phyloP scores from a whole-genome alignment of 2,797 vertebrate genomes.

The Enteromius paludinosus region DNA sequence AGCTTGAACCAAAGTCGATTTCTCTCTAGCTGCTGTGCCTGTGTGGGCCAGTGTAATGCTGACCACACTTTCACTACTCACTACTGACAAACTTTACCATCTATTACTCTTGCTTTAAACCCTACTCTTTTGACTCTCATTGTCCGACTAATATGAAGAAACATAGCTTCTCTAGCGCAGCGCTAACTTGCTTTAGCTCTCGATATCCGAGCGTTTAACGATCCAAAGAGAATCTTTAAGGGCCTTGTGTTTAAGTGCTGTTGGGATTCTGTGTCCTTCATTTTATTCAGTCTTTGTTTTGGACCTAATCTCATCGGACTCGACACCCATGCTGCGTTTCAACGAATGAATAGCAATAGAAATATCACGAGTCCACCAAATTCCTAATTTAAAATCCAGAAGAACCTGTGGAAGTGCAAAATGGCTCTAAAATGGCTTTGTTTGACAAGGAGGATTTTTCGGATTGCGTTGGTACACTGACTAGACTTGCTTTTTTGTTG shows the following conservation, averaged over 20 bases:
- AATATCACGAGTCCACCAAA: conserved; percentile 10
- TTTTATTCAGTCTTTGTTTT: conserved; percentile 22
- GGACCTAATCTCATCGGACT: neutral
- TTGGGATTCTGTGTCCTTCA: conserved; percentile 44
- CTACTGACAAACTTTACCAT: conserved; percentile 88
- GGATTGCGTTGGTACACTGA: conserved; percentile 36
- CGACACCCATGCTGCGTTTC: conserved; percentile 13
- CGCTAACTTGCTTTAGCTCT: conserved; percentile 41
- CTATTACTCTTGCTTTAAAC: conserved; percentile 53
- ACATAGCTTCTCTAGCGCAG: conserved; percentile 13
- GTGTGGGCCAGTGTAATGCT: conserved; percentile 83
- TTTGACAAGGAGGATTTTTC: conserved; percentile 12
- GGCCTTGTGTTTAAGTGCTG: conserved; percentile 55
- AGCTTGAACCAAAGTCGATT: conserved; percentile 99
- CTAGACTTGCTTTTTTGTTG: neutral
- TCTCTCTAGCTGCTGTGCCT: conserved; percentile 97
- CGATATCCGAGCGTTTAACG: conserved; percentile 32
- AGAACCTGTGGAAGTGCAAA: conserved; percentile 34
- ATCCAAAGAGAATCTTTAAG: conserved; percentile 46
- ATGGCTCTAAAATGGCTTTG: conserved; percentile 2
- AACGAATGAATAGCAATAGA: conserved; percentile 15
- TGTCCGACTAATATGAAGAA: conserved; percentile 29
- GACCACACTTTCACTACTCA: conserved; percentile 87
- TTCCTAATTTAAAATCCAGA: conserved; percentile 12
- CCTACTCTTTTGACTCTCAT: conserved; percentile 22